Evolutionary conservation across 64 coral and sea anemone species (phyloP), one percentile per base, ranked within the genome.

Genomic region (Pocillopora damicornis): DNA sequence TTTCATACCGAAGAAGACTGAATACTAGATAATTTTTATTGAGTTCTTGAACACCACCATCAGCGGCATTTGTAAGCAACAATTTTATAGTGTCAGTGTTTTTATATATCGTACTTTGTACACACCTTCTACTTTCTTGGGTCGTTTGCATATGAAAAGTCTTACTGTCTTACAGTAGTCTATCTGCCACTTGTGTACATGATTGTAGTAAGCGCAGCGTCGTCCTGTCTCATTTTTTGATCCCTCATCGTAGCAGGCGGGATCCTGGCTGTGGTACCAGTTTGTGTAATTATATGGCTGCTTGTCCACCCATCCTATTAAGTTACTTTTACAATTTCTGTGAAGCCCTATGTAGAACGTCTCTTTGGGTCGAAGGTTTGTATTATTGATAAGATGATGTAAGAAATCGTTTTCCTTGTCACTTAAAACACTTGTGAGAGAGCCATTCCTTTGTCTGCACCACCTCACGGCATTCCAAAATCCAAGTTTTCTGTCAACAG

Each of bases 271-370:
- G 15, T 26, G 1, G 42, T 58, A 85, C 81, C 81, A 85, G 65
- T 85, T 85, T 18, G 81, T 85, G 65, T 85, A 85, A 36, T 85
- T 85, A 2, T 71, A 73, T 26, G 38, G 63, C 14, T 57, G 18
- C 9, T 66, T 66, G 18, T 58, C 18, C 20, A 58, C 65, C 81
- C 81, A 85, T 9, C 23, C 13, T 42, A 66, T 72, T 22, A 11
- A 3, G 56, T 15, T 16, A 45, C 16, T 66, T 0, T 85, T 58
- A 20, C 20, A 72, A 57, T 11, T 73, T 13, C 11, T 71, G n/a
- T 37, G 17, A 12, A 85, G 22, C 13, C 63, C 81, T 2, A 85
- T 72, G 64, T 72, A 85, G 72, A 85, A 85, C 12, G 81, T 58
- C 38, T 85, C 81, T 12, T 73, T 73, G 5, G 16, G 20, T 26